These are phyloP conservation scores for Tinamus major DNA, from an alignment of 2,797 vertebrate species.

Conservation along the genomic window DNA sequence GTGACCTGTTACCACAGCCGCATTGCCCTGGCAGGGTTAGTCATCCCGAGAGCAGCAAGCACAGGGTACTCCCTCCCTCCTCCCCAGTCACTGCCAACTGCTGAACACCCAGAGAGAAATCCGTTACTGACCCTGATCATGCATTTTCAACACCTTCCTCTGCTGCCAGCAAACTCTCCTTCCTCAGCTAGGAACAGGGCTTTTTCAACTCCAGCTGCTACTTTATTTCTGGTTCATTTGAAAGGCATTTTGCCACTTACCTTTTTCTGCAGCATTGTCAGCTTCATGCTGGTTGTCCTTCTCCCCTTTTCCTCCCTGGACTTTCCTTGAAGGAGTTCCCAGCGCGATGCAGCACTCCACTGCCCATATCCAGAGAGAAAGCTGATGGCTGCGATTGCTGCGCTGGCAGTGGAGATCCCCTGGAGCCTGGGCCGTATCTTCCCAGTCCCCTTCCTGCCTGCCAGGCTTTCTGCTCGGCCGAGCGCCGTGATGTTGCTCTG, in stretches of 20 bases:
- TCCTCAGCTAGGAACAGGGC: background rate
- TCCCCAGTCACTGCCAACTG: background rate
- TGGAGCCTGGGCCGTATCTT: background rate
- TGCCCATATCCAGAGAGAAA: background rate
- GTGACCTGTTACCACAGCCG: background rate
- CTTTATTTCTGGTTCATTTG: background rate
- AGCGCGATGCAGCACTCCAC: background rate
- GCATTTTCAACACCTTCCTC: background rate
- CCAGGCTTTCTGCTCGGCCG: background rate
- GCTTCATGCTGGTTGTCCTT: background rate
- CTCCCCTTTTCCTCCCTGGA: background rate
- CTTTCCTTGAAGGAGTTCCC: background rate
- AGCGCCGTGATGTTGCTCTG: background rate
- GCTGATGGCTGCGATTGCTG: background rate
- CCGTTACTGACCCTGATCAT: background rate
- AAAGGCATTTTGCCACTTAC: background rate
- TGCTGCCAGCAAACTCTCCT: background rate
- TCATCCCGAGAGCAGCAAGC: background rate
- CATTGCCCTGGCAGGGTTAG: background rate
- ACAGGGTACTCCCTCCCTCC: background rate
- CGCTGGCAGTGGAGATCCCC: background rate
- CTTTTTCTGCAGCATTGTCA: background rate
- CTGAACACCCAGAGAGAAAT: background rate
- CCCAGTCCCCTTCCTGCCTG: background rate
- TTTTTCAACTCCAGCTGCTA: background rate